phyloP scores from a whole-genome alignment of 2,888 invertebrate genomes.

The Parapristionchus giblindavisi region DNA sequence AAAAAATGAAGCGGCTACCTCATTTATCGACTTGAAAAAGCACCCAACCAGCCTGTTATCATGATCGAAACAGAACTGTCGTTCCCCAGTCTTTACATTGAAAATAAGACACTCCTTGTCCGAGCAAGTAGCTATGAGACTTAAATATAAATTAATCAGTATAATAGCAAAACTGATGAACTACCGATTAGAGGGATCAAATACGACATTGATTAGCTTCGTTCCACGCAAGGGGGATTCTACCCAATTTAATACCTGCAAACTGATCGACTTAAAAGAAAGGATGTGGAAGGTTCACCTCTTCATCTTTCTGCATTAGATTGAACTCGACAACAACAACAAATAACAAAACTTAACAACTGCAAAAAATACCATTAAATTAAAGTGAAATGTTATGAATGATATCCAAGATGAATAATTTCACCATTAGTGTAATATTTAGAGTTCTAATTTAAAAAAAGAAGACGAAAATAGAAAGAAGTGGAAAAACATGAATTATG shows the following conservation, averaged over 20 bases:
- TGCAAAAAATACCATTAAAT: background rate
- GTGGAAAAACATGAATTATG: too few species aligned
- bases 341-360: slow-evolving; percentile 8
- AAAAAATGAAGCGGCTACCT: background rate
- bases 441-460: too few species aligned
- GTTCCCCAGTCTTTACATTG: slow-evolving; percentile 20
- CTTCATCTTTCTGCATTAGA: slow-evolving; percentile 14
- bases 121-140: slow-evolving; percentile 10
- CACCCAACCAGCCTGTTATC: background rate
- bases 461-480: too few species aligned
- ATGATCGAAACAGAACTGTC: background rate
- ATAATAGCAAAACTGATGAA: background rate
- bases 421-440: too few species aligned
- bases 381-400: too few species aligned
- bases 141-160: background rate
- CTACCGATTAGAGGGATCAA: slow-evolving; percentile 28
- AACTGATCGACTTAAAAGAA: background rate
- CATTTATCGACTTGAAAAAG: background rate
- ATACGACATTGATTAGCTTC: slow-evolving; percentile 1
- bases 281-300: background rate
- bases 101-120: background rate
- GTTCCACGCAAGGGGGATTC: slow-evolving; percentile 20
- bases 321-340: background rate
- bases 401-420: too few species aligned
- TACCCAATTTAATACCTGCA: background rate